Base-by-base conservation (phyloP, 2,113 vertebrate genomes). In the Cheilinus undulatus region DNA sequence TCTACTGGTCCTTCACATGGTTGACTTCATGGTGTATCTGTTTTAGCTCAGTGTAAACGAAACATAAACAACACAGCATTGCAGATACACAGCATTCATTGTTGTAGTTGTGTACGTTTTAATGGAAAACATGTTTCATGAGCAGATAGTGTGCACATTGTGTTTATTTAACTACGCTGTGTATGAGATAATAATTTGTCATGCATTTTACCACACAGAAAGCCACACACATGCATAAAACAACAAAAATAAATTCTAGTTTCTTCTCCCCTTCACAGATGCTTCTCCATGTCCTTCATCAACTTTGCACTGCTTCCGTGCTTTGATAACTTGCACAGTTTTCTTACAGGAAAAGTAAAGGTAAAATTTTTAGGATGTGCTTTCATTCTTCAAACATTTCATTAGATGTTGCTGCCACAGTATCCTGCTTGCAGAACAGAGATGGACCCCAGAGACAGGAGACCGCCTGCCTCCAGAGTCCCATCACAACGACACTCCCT, bases 401-500 rank as follows among this genome's bases (percentile, higher is more conserved):
- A 71, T 73, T 58, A 66, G 49, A 27, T 69, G 43, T 80, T 73
- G 69, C 54, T 72, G 73, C 71, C 64, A 49, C 9, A 51, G 38
- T 59, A 76, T 43, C 50, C 42, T 73, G 67, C 26, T 56, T 73
- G 49, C 22, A 72, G 28, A 80, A 60, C 43, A 65, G 52, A 75
- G 54, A 69, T 3, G 17, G 36, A 64, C 82, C 45, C 70, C 19
- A n/a, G 67, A 78, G 85, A 80, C 59, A 38, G 3, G 6, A 68
- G 70, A 46, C 70, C 7, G 60, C 51, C 76, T 74, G 65, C 57
- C 64, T 77, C 51, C 77, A 70, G 51, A 53, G 69, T 69, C 64
- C 62, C 27, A 15, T 69, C 71, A 83, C 74, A 63, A n/a, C 2
- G 23, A 34, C 74, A 56, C 82, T 80, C 74, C 76, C 79, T 80